Evolutionary conservation across 1,140 invertebrate genomes (phyloP).

Genomic region (Aphidius ervi): DNA sequence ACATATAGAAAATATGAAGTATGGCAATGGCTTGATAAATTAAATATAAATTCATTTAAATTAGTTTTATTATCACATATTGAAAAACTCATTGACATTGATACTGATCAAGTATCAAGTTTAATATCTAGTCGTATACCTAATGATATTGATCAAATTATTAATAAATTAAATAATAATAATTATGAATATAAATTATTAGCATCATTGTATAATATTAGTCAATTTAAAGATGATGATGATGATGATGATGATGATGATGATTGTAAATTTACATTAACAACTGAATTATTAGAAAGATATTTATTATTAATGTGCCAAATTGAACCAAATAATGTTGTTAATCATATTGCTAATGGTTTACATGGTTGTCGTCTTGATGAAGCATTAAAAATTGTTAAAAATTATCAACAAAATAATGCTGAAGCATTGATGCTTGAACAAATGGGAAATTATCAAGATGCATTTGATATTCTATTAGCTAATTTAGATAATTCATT

Average conservation of each 20-base stretch:
- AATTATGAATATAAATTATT: conserved; percentile 60
- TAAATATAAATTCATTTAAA: conserved; percentile 38
- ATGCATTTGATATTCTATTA: conserved; percentile 45
- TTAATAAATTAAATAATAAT: conserved; percentile 45
- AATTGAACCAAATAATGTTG: conserved; percentile 52
- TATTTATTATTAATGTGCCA: conserved; percentile 69
- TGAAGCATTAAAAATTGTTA: conserved; percentile 44
- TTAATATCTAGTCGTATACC: conserved; percentile 36
- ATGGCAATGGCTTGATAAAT: conserved; percentile 43
- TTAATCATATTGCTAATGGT: conserved; percentile 39
- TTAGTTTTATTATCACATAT: conserved; percentile 35
- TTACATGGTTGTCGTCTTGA: conserved; percentile 45
- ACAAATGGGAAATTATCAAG: conserved; percentile 48
- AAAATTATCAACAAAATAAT: conserved; percentile 39
- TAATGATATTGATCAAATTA: conserved; percentile 37
- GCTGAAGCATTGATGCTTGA: conserved; percentile 48
- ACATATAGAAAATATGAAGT: conserved; percentile 39
- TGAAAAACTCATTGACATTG: conserved; percentile 33
- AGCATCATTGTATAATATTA: conserved; percentile 58
- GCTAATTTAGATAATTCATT: conserved; percentile 37
- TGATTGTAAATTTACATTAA: conserved; percentile 50
- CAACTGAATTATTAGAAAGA: conserved; percentile 56
- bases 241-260: conserved; percentile 27
- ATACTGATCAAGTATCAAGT: conserved; percentile 35
- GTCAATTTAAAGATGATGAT: conserved; percentile 40